Evolutionary conservation across 2,888 invertebrate species (phyloP).

Genomic region (Drosophila antonietae): DNA sequence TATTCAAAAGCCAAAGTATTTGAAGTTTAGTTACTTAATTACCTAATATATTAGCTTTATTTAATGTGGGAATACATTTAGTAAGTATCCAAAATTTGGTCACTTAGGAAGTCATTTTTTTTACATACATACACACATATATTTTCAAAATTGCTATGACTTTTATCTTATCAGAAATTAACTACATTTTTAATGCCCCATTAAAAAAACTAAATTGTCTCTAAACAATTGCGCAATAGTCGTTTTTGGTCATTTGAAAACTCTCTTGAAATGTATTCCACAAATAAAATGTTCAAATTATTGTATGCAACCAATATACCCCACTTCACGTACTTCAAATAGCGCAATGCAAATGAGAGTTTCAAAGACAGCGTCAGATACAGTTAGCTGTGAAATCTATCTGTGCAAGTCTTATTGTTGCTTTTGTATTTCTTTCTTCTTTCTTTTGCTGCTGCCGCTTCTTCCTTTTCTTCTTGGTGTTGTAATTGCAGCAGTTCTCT

Average conservation of each 20-base stretch:
- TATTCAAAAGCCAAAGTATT: neutral
- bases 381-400: conserved; percentile 22
- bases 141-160: conserved; percentile 29
- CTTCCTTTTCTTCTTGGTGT: conserved; percentile 17
- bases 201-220: conserved; percentile 7
- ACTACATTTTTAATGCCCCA: conserved; percentile 24
- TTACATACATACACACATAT: neutral
- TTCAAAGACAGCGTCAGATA: conserved; percentile 1
- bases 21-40: neutral
- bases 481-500: conserved; percentile 42
- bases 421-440: conserved; percentile 6
- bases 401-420: conserved; percentile 26
- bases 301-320: neutral
- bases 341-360: neutral
- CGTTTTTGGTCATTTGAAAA: neutral
- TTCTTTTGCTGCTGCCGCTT: neutral
- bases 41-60: neutral
- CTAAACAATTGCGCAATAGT: neutral
- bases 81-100: conserved; percentile 25
- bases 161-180: conserved; percentile 65
- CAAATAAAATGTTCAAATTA: neutral
- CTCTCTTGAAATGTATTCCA: neutral
- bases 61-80: neutral
- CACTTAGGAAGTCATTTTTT: conserved; percentile 29
- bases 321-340: neutral